phyloP scores from a whole-genome alignment of 2,797 vertebrate species.

The Nannoperca obscura region DNA sequence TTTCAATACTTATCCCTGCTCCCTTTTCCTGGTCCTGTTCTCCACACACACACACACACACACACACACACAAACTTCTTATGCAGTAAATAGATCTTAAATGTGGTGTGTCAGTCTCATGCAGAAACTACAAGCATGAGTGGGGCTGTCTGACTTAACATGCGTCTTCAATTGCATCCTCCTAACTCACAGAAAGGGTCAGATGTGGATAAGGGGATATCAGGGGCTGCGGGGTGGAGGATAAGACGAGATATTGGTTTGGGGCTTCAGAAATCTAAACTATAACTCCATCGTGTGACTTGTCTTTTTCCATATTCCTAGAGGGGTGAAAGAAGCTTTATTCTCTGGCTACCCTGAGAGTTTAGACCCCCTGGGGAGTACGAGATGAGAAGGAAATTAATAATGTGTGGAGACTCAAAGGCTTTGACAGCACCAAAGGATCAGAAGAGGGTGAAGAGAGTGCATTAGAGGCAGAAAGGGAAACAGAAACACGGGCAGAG shows the following conservation, averaged over 20 bases:
- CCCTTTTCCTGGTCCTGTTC: neutral
- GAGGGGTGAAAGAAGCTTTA: constrained; percentile 66
- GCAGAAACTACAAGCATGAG: constrained; percentile 20
- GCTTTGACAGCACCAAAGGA: constrained; percentile 75
- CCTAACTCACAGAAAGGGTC: constrained; percentile 44
- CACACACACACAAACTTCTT: neutral
- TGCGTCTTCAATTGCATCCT: constrained; percentile 32
- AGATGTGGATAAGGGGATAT: constrained; percentile 25
- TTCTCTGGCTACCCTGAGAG: constrained; percentile 58
- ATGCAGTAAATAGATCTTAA: constrained; percentile 32
- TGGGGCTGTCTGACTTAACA: constrained; percentile 24
- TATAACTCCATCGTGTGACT: constrained; percentile 47
- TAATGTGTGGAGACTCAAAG: constrained; percentile 75
- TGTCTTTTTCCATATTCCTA: constrained; percentile 58
- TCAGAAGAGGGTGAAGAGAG: constrained; percentile 52
- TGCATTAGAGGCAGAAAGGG: constrained; percentile 42
- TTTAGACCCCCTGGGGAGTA: constrained; percentile 67
- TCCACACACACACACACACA: constrained; percentile 1
- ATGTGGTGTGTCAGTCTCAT: constrained; percentile 37
- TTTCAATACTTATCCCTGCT: constrained; percentile 10
- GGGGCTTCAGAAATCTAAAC: constrained; percentile 40
- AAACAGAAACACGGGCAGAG: constrained; percentile 45
- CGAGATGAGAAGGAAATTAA: constrained; percentile 83
- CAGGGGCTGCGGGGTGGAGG: constrained; percentile 25
- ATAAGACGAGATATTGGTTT: constrained; percentile 57